These are phyloP conservation scores for Arctopsyche grandis DNA, from an alignment of 1,140 invertebrate species.

Conservation along the genomic window DNA sequence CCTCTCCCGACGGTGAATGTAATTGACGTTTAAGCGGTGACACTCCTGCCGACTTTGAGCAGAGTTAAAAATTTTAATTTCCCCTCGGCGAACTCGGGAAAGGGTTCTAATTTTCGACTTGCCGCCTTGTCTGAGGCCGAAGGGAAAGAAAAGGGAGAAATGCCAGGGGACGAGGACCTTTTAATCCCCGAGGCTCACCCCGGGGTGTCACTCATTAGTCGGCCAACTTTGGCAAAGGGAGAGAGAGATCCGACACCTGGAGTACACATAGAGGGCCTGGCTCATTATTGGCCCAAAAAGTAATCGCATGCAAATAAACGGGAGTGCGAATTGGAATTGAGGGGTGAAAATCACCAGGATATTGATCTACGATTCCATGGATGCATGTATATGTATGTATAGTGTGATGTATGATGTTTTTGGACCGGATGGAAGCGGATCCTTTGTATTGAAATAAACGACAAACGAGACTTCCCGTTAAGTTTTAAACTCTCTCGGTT, in stretches of 20 bases:
- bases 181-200: conserved; percentile 29
- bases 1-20: conserved; percentile 2
- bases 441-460: conserved; percentile 17
- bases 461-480: conserved; percentile 17
- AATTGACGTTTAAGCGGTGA: conserved; percentile 33
- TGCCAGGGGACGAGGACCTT: background rate
- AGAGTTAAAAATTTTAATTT: conserved; percentile 35
- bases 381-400: too few relatives aligned
- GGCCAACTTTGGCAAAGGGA: conserved; percentile 11
- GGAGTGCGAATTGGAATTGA: background rate
- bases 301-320: conserved; percentile 37
- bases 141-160: background rate
- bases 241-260: conserved; percentile 35
- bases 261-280: background rate
- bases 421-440: background rate
- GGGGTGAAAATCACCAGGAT: too few relatives aligned
- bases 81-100: background rate
- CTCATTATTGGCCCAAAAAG: background rate
- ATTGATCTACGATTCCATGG: too few relatives aligned
- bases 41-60: background rate
- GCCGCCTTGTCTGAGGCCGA: conserved; percentile 10
- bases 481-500: conserved; percentile 2
- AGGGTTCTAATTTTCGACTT: conserved; percentile 44
- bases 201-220: conserved; percentile 45
- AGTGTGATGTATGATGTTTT: background rate